Evolutionary conservation across 2,797 vertebrate species (phyloP), one percentile per base, ranked within the genome.

Genomic region (Cynodonichthys magdalenae): DNA sequence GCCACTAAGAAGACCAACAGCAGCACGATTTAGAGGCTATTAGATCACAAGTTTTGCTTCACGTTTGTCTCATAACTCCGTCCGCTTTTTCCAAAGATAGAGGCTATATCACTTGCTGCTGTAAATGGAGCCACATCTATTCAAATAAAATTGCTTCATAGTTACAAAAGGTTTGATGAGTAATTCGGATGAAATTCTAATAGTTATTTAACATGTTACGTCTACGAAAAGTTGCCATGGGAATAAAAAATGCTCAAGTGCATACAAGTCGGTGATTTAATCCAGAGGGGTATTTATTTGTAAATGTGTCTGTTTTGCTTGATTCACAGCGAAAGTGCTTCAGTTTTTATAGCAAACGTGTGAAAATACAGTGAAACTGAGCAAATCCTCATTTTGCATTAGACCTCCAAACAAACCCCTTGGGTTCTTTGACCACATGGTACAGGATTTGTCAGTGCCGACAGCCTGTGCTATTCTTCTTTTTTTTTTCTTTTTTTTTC

Each of bases 1-100:
- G 76, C 79, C 71, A 61, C 77, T 19, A 42, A 74, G 66, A 73
- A 60, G 59, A 66, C 74, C 57, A 68, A 47, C 81, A 63, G 69
- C 60, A n/a, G 67, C 57, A 58, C 47, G 74, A 54, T 64, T 73
- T 52, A 31, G 59, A 83, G 67, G 64, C 62, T 63, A 75, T 74
- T 81, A 24, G 74, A 80, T 86, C 55, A 52, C 60, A 70, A 60
- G 2, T 36, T 7, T n/a, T 77, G 71, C 55, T 80, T 69, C 50
- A 58, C 60, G 71, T 71, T 44, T 69, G 67, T 59, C 24, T 67
- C 59, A 46, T 70, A 66, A 66, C 59, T 69, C 15, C 11, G 11
- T 9, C 24, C 12, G 29, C 51, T 54, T 53, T 18, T 15, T 34
- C n/a, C 4, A 36, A 44, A 49, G 27, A 56, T 4, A 46, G 17